These are phyloP conservation scores for Oostethus manadensis DNA, from an alignment of 2,113 vertebrate species.

Conservation along the genomic window DNA sequence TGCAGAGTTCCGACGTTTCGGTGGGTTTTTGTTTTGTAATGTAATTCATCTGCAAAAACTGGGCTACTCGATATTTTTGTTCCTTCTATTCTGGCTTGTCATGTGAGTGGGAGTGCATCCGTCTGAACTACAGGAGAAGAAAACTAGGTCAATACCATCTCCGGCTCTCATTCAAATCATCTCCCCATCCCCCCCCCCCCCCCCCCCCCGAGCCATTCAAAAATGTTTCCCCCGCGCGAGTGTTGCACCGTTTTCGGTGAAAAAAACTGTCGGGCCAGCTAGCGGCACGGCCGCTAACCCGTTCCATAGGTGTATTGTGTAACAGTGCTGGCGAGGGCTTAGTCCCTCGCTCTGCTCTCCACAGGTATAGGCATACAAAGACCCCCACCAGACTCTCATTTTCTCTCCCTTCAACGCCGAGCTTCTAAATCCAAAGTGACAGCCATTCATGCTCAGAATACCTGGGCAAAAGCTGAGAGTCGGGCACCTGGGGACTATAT, in stretches of 20 bases:
- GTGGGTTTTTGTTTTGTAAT: not conserved
- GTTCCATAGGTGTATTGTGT: conserved; percentile 15
- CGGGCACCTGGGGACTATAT: conserved; percentile 61
- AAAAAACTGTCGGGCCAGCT: conserved; percentile 12
- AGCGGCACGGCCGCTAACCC: conserved; percentile 29
- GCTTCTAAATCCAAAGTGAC: conserved; percentile 75
- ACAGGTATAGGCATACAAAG: conserved; percentile 67
- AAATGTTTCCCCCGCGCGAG: conserved; percentile 34
- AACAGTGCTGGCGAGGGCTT: conserved; percentile 33
- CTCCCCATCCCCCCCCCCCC: conserved; percentile 49
- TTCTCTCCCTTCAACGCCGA: conserved; percentile 54
- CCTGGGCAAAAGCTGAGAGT: conserved; percentile 65
- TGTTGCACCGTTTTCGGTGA: conserved; percentile 10
- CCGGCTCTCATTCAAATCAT: conserved; percentile 61
- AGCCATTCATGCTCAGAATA: conserved; percentile 74
- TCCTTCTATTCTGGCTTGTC: conserved; percentile 41
- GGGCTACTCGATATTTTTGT: conserved; percentile 35
- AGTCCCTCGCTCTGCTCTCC: conserved; percentile 53
- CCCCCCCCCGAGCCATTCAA: conserved; percentile 33
- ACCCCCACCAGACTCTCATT: conserved; percentile 68
- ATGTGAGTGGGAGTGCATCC: conserved; percentile 48
- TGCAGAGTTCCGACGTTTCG: conserved; percentile 1
- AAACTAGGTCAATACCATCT: conserved; percentile 73
- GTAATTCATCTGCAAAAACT: conserved; percentile 21
- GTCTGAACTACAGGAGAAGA: conserved; percentile 49